Evolutionary conservation across 92 coral and sea anemone species (phyloP).

Genomic region (Anthopleura xanthogrammica): DNA sequence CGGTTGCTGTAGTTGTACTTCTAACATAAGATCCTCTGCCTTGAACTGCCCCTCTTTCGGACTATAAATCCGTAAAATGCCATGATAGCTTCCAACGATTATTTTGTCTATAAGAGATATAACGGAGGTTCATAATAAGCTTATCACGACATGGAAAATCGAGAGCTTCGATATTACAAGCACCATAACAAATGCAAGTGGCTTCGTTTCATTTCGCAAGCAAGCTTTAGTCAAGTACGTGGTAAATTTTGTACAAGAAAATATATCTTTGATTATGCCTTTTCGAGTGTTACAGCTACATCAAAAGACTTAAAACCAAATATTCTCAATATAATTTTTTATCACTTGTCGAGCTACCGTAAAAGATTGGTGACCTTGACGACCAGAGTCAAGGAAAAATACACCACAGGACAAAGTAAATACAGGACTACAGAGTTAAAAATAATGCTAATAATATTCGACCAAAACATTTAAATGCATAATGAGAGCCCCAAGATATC

Average conservation of each 20-base stretch:
- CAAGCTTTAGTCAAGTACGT: too few relatives aligned
- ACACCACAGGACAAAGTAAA: not conserved
- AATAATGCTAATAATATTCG: not conserved
- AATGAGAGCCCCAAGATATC: not conserved
- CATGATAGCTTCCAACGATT: slow-evolving; percentile 95
- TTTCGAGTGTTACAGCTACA: not conserved
- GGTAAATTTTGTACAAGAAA: not conserved
- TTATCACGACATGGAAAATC: not conserved
- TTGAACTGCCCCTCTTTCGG: slow-evolving; percentile 88
- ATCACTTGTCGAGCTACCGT: not conserved
- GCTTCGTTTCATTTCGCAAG: too few relatives aligned
- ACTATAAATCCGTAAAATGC: slow-evolving; percentile 83
- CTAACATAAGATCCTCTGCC: slow-evolving; percentile 97
- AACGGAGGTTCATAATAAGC: not conserved
- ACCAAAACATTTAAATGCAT: not conserved
- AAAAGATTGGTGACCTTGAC: slow-evolving; percentile 34
- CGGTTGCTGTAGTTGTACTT: slow-evolving; percentile 91
- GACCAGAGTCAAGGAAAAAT: slow-evolving; percentile 35
- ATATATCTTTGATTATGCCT: not conserved
- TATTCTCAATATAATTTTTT: not conserved
- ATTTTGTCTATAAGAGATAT: slow-evolving; percentile 68
- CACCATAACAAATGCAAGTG: too few relatives aligned
- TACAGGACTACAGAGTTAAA: not conserved
- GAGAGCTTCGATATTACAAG: not conserved
- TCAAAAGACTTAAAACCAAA: not conserved